Evolutionary conservation across 2,797 vertebrate genomes (phyloP).

Genomic region (Cirrhinus mrigala): DNA sequence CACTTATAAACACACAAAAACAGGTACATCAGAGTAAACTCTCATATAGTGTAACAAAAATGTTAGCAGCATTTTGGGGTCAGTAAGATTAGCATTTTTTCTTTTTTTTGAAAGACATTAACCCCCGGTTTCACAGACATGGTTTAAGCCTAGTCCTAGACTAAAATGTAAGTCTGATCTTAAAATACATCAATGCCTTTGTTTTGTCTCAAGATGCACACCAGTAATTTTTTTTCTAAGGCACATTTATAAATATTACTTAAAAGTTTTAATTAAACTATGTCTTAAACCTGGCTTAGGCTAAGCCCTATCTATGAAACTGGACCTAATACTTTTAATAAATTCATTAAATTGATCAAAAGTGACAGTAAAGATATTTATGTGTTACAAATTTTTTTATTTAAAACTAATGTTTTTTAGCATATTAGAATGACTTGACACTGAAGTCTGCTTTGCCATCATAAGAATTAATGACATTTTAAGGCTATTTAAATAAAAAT

Average conservation of each 20-base stretch:
- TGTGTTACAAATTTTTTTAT: not conserved
- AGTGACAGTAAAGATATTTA: not conserved
- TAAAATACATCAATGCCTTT: too few species aligned
- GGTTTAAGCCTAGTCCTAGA: too few species aligned
- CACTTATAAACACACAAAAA: conserved; percentile 72
- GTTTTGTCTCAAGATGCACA: too few species aligned
- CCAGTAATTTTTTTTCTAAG: too few species aligned
- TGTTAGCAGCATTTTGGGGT: not conserved
- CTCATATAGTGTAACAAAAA: not conserved
- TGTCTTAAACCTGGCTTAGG: too few species aligned
- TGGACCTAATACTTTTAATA: not conserved
- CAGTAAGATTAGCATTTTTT: not conserved
- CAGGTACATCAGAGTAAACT: conserved; percentile 10
- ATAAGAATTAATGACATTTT: not conserved
- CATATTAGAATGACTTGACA: not conserved
- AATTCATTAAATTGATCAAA: not conserved
- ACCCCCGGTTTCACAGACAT: too few species aligned
- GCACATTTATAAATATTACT: too few species aligned
- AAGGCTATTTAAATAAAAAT: not conserved
- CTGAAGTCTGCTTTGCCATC: not conserved
- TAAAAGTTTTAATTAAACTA: too few species aligned
- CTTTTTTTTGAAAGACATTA: too few species aligned
- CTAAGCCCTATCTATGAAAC: too few species aligned
- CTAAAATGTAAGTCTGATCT: too few species aligned
- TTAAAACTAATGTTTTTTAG: not conserved